These are phyloP conservation scores for Microplitis mediator DNA, from an alignment of 1,140 invertebrate genomes.

Conservation along the genomic window DNA sequence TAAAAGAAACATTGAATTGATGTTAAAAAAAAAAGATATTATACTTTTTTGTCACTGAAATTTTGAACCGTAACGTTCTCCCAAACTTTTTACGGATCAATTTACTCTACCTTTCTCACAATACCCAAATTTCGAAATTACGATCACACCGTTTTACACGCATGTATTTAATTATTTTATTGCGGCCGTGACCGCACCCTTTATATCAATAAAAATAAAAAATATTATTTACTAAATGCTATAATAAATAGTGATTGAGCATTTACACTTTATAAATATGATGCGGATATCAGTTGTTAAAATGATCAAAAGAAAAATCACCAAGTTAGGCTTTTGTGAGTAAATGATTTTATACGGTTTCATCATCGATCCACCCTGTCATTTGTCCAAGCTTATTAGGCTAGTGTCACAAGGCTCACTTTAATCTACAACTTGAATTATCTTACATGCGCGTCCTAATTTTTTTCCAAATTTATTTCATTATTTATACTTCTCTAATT, in stretches of 20 bases:
- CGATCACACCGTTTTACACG: constrained; percentile 54
- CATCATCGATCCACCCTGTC: constrained; percentile 55
- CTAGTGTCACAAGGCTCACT: constrained; percentile 52
- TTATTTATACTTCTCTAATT: constrained; percentile 5
- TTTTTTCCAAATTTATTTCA: neutral
- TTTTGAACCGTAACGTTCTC: neutral
- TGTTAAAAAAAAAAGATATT: neutral
- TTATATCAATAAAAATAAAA: neutral
- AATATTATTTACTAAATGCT: neutral
- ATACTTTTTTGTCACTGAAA: neutral
- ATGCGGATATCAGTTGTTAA: neutral
- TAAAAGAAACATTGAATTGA: neutral
- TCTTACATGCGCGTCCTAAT: neutral
- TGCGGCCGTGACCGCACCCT: neutral
- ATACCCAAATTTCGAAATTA: constrained; percentile 59
- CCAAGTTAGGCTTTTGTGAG: neutral
- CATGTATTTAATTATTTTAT: constrained; percentile 40
- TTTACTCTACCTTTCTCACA: constrained; percentile 39
- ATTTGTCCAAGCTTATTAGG: constrained; percentile 57
- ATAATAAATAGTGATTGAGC: neutral
- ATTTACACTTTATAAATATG: neutral
- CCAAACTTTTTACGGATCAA: constrained; percentile 1
- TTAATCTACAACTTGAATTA: constrained; percentile 56
- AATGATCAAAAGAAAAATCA: neutral
- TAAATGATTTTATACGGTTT: constrained; percentile 58